Evolutionary conservation across 1,140 invertebrate genomes (phyloP).

Genomic region (Magallana gigas): DNA sequence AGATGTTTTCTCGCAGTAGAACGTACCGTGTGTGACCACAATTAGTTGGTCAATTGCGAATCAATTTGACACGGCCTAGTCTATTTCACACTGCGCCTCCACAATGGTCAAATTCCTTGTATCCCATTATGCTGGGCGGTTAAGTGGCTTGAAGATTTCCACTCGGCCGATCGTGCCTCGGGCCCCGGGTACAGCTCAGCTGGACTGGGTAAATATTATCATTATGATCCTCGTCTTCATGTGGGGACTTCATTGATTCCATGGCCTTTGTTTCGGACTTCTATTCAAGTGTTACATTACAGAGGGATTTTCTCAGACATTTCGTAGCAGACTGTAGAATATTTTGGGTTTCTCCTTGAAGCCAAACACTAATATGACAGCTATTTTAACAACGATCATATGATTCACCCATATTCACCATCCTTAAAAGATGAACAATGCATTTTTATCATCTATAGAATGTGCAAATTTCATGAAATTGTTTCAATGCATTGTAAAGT

Average conservation of each 20-base stretch:
- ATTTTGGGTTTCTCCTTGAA: not conserved
- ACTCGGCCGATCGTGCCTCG: constrained; percentile 28
- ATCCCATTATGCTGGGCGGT: constrained; percentile 25
- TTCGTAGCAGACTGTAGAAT: not conserved
- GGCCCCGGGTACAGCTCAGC: constrained; percentile 26
- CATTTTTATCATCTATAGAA: too few species aligned
- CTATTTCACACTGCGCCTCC: constrained; percentile 18
- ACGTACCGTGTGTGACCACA: constrained; percentile 33
- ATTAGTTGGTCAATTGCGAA: constrained; percentile 37
- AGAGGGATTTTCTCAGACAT: constrained; percentile 25
- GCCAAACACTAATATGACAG: not conserved
- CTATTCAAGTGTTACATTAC: constrained; percentile 19
- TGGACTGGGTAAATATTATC: constrained; percentile 37
- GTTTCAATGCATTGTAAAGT: too few species aligned
- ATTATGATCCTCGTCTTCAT: constrained; percentile 36
- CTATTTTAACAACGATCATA: not conserved
- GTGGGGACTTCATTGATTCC: constrained; percentile 20
- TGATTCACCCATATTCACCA: too few species aligned
- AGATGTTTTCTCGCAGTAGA: constrained; percentile 34
- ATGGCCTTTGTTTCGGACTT: constrained; percentile 14
- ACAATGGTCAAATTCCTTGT: constrained; percentile 33
- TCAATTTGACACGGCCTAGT: constrained; percentile 35
- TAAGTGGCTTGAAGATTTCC: constrained; percentile 35
- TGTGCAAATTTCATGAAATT: too few species aligned
- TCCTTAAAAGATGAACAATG: too few species aligned